Percentiles rank a stretch among this genome's conserved stretches.
phyloP scores from a whole-genome alignment of 2,113 vertebrate species.

The Bufo gargarizans region DNA sequence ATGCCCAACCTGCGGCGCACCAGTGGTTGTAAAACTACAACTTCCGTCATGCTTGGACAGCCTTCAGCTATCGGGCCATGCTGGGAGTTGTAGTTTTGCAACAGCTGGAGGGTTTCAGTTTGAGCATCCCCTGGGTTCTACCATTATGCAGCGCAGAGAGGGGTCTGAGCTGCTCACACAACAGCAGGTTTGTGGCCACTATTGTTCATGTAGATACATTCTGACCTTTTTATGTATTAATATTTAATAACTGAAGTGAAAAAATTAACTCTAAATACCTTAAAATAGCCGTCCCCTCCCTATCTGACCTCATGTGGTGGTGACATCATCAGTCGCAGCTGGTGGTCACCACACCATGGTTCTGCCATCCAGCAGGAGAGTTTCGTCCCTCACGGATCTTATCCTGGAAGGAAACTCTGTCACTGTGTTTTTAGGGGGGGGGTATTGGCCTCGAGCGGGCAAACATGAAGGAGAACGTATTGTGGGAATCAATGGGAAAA shows the following conservation, averaged over 20 bases:
- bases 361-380: neutral
- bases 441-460: neutral
- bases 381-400: neutral
- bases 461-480: neutral
- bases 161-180: neutral
- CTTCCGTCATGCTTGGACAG: no score
- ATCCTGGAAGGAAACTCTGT: neutral
- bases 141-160: neutral
- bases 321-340: neutral
- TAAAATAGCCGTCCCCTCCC: neutral
- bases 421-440: neutral
- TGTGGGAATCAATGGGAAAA: no score
- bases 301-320: neutral
- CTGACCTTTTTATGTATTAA: neutral
- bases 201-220: neutral
- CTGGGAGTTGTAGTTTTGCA: no score
- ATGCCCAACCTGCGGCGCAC: no score
- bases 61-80: no score
- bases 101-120: no score
- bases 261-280: neutral
- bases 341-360: neutral
- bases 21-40: no score
- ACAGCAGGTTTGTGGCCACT: neutral
- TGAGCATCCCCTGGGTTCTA: neutral
- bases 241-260: neutral